Evolutionary conservation across 2,797 vertebrate species (phyloP), one percentile per base, ranked within the genome.

Genomic region (Parauchenoglanis punctatus): DNA sequence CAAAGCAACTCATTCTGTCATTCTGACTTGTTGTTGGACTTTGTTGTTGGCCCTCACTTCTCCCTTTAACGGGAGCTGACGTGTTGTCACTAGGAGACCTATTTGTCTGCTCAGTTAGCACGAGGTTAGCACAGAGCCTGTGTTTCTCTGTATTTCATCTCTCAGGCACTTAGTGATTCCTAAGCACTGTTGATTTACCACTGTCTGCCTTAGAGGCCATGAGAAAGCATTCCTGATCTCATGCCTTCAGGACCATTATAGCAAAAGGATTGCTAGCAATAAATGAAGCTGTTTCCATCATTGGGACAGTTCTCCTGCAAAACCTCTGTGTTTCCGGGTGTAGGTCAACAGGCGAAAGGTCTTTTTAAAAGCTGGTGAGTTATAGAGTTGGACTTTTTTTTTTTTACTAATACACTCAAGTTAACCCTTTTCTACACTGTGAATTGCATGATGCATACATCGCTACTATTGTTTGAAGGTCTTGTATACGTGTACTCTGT

Each of bases 111-210:
- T 87, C 68, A 85, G 81, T 87, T 89, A 89, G 46, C 78, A 68
- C 70, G 23, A 40, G 54, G 23, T 77, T 86, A 31, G 76, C 76
- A 46, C 13, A 72, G 70, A 46, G 76, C 68, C 73, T 77, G 76
- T 81, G 84, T 40, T 73, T 85, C 80, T 78, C 54, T 11, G 82
- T 82, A 76, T 85, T 76, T 85, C 86, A 81, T 88, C 58, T 89
- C 76, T 88, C 84, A 44, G 56, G 23, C 49, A 54, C 23, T 3
- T 83, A 56, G 49, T 86, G 87, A 70, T 75, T 83, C 81, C 52
- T 65, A 81, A 83, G 80, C 68, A 82, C 78, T 70, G 46, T 85
- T 84, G 72, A 90, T 89, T 91, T 90, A 89, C 81, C 35, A 61
- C 88, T 85, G 73, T 61, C 87, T 83, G 46, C 76, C 77, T 85